phyloP scores from a whole-genome alignment of 2,888 invertebrate species.

The Hemaris fuciformis region DNA sequence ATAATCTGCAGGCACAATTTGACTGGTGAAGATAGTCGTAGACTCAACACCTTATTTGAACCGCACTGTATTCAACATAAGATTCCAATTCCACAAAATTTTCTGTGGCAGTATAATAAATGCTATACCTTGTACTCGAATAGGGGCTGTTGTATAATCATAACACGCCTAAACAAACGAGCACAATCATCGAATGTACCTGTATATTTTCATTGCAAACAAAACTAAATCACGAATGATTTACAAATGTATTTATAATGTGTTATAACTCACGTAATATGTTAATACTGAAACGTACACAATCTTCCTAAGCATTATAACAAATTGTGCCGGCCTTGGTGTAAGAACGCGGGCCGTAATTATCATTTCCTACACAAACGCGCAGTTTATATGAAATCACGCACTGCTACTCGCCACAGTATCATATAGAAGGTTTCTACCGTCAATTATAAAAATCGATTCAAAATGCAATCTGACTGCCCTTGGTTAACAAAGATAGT shows the following conservation, averaged over 20 bases:
- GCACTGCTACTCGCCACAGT: background rate
- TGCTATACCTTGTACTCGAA: too few species aligned
- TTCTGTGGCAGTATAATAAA: too few species aligned
- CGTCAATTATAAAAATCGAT: too few species aligned
- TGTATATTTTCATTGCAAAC: background rate
- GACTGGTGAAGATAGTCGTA: too few species aligned
- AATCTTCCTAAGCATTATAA: constrained; percentile 6
- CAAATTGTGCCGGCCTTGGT: constrained; percentile 1
- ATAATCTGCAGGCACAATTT: too few species aligned
- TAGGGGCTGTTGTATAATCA: too few species aligned
- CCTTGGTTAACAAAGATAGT: too few species aligned
- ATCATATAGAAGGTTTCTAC: too few species aligned
- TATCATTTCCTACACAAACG: constrained; percentile 6
- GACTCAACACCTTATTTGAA: too few species aligned
- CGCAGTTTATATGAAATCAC: background rate
- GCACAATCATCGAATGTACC: background rate
- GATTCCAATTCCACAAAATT: too few species aligned
- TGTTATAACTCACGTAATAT: background rate
- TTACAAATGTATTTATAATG: constrained; percentile 7
- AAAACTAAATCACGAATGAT: background rate
- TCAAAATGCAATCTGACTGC: too few species aligned
- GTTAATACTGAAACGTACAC: constrained; percentile 1
- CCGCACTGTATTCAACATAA: too few species aligned
- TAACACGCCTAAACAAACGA: background rate
- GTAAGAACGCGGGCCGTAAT: background rate